Evolutionary conservation across 2,113 vertebrate genomes (phyloP).

Genomic region (Lynx canadensis): DNA sequence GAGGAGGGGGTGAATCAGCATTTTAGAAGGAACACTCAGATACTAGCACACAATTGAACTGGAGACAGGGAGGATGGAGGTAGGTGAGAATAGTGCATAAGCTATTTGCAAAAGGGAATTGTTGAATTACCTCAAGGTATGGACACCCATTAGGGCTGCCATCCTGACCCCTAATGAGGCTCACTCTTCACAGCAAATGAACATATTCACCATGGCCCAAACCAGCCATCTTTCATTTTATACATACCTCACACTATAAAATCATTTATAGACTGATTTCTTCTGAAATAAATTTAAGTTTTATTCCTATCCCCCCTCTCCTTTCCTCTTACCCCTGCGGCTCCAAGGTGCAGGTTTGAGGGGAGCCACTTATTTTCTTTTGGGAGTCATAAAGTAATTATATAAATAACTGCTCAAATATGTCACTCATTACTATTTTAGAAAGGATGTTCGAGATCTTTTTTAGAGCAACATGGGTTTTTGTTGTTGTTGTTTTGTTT

Average conservation of each 20-base stretch:
- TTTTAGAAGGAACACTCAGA: not conserved
- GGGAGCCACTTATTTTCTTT: not conserved
- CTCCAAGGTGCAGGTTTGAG: not conserved
- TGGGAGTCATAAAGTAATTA: not conserved
- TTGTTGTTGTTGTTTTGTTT: not conserved
- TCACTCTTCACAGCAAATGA: not conserved
- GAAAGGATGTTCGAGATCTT: not conserved
- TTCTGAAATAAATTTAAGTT: slow-evolving; percentile 35
- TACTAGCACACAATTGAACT: not conserved
- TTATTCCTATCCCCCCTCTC: not conserved
- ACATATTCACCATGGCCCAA: not conserved
- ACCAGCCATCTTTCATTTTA: not conserved
- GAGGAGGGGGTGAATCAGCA: not conserved
- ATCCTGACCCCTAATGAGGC: not conserved
- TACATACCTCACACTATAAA: not conserved
- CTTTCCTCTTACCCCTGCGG: not conserved
- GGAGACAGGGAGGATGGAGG: not conserved
- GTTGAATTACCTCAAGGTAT: not conserved
- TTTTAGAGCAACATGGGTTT: not conserved
- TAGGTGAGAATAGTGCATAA: not conserved
- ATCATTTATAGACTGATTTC: not conserved
- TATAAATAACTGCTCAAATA: not conserved
- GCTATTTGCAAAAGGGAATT: not conserved
- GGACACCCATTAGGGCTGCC: not conserved
- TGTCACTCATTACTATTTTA: not conserved